Conservation (phyloP, 2,113 vertebrate species). For the Laterallus jamaicensis region DNA sequence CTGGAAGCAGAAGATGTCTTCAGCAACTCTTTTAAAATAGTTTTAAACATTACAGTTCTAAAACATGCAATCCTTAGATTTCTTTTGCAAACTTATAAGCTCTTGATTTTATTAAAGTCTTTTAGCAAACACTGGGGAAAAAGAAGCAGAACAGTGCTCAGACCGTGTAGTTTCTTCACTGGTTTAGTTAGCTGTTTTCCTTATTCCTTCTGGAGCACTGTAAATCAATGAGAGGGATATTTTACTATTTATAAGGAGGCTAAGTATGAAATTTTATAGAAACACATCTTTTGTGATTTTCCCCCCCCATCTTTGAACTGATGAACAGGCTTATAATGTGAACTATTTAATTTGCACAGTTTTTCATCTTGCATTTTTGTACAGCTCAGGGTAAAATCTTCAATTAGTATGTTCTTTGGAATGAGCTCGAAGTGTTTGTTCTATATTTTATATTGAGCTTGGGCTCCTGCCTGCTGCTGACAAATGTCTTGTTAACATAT, state of each 20-base stretch:
- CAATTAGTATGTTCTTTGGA: constrained; percentile 44
- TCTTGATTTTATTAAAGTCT: neutral
- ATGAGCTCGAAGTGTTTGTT: constrained; percentile 64
- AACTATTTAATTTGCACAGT: neutral
- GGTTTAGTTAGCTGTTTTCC: neutral
- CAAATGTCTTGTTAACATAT: constrained; percentile 76
- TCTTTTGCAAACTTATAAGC: neutral
- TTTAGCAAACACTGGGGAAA: neutral
- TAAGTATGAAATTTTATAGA: neutral
- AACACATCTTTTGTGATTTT: neutral
- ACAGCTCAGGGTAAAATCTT: constrained; percentile 36
- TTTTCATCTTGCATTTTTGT: constrained; percentile 8
- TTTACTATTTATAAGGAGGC: neutral
- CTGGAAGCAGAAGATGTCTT: neutral
- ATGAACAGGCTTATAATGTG: neutral
- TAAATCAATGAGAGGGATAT: neutral
- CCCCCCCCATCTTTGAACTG: neutral
- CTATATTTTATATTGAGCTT: constrained; percentile 66
- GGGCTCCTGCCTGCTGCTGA: constrained; percentile 57
- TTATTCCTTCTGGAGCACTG: neutral
- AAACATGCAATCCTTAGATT: neutral
- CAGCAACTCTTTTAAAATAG: neutral
- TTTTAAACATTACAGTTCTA: neutral
- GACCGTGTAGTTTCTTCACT: neutral
- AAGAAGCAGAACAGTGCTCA: neutral